phyloP scores from a whole-genome alignment of 2,888 invertebrate genomes.

The Tenodera sinensis region DNA sequence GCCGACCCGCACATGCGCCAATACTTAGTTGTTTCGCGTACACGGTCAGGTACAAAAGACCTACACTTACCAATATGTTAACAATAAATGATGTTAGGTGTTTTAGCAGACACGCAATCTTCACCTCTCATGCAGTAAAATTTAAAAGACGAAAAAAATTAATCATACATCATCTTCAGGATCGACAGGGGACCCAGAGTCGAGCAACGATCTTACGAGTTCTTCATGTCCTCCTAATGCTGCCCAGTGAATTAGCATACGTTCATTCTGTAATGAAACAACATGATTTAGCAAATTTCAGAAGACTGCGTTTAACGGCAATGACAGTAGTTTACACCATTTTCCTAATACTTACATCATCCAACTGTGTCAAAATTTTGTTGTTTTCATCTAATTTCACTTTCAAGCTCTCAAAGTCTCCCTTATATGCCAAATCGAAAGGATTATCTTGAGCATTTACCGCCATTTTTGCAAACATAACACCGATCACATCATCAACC shows the following conservation, averaged over 20 bases:
- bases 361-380: constrained; percentile 47
- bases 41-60: too few species aligned
- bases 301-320: not conserved
- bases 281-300: not conserved
- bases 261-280: constrained; percentile 56
- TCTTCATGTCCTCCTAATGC: constrained; percentile 72
- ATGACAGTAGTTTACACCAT: constrained; percentile 21
- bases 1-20: too few species aligned
- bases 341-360: constrained; percentile 48
- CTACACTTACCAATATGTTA: too few species aligned
- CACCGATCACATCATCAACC: too few species aligned
- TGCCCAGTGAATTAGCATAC: constrained; percentile 77
- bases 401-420: constrained; percentile 65
- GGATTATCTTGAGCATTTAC: constrained; percentile 39
- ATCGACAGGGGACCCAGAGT: constrained; percentile 63
- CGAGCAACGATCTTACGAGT: constrained; percentile 65
- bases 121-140: too few species aligned
- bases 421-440: constrained; percentile 68
- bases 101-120: too few species aligned
- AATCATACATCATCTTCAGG: constrained; percentile 63
- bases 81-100: too few species aligned
- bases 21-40: too few species aligned
- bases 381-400: constrained; percentile 57
- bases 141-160: not conserved
- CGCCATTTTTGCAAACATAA: not conserved